Conservation (phyloP, 2,888 invertebrate species). For the Nudaria mundana region DNA sequence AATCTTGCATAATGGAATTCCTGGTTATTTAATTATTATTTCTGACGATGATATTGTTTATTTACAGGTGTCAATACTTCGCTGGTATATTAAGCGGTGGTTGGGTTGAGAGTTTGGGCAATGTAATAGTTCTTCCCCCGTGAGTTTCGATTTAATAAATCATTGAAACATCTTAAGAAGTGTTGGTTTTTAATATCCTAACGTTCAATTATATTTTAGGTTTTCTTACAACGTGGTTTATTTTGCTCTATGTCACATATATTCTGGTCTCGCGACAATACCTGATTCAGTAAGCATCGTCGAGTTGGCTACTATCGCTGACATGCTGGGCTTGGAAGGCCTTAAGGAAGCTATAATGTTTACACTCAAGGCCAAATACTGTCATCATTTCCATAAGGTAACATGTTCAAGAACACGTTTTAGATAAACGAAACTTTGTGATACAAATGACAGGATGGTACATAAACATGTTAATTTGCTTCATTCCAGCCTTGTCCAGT, state of each 20-base stretch:
- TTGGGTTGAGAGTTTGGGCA: conserved; percentile 89
- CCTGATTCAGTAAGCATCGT: conserved; percentile 93
- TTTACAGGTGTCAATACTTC: conserved; percentile 91
- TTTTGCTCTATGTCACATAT: conserved; percentile 96
- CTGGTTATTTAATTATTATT: background rate
- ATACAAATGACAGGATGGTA: background rate
- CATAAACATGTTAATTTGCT: conserved; percentile 3
- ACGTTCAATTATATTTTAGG: conserved; percentile 60
- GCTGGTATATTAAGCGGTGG: conserved; percentile 94
- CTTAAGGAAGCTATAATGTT: conserved; percentile 95
- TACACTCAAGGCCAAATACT: conserved; percentile 92
- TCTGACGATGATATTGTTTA: background rate
- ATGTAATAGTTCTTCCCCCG: conserved; percentile 92
- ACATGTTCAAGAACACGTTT: conserved; percentile 10
- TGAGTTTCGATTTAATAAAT: conserved; percentile 64
- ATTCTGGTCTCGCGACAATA: conserved; percentile 94
- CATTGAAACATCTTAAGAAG: no score
- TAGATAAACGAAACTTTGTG: conserved; percentile 2
- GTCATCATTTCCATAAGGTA: conserved; percentile 96
- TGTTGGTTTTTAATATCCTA: conserved; percentile 1
- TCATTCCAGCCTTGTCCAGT: conserved; percentile 90
- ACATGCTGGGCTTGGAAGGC: conserved; percentile 94
- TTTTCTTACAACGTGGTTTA: conserved; percentile 93
- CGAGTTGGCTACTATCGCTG: conserved; percentile 93
- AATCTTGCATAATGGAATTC: background rate